These are phyloP conservation scores for Chelonus formosanus DNA, from an alignment of 2,888 invertebrate species.

Conservation along the genomic window DNA sequence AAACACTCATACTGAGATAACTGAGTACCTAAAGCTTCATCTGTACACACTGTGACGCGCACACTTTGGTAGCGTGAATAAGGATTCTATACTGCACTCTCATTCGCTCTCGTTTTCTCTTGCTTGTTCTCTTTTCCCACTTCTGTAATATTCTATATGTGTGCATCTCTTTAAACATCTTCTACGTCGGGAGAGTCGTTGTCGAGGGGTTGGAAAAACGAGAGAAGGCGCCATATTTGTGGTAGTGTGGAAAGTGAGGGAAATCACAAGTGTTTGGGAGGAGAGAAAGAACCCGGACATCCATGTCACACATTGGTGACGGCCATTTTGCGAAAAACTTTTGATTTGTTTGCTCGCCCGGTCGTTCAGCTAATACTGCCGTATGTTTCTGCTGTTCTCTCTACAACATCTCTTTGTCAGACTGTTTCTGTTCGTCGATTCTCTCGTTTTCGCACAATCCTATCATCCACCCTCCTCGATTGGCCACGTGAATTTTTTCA, in stretches of 20 bases:
- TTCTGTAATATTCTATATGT: constrained; percentile 15
- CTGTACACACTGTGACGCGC: constrained; percentile 33
- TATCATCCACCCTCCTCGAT: constrained; percentile 44
- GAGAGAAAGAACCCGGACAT: constrained; percentile 54
- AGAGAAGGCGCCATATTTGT: constrained; percentile 65
- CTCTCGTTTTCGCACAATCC: constrained; percentile 45
- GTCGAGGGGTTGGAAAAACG: constrained; percentile 57
- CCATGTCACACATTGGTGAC: constrained; percentile 61
- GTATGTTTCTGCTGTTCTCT: constrained; percentile 42
- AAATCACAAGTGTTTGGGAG: constrained; percentile 62
- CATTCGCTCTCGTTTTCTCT: constrained; percentile 29
- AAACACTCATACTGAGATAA: constrained; percentile 33
- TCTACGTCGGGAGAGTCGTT: constrained; percentile 26
- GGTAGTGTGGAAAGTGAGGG: constrained; percentile 62
- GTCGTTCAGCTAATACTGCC: constrained; percentile 28
- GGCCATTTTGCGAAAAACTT: constrained; percentile 66
- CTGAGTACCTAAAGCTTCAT: constrained; percentile 28
- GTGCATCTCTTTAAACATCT: constrained; percentile 28
- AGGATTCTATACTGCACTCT: constrained; percentile 40
- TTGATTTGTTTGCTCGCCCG: constrained; percentile 53
- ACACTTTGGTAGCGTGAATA: constrained; percentile 40
- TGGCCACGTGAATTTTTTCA: background rate
- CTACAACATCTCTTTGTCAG: constrained; percentile 19
- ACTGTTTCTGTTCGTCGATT: constrained; percentile 41
- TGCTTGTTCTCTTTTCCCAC: constrained; percentile 34